Base-by-base conservation (phyloP, 2,113 vertebrate species). In the Talpa occidentalis region DNA sequence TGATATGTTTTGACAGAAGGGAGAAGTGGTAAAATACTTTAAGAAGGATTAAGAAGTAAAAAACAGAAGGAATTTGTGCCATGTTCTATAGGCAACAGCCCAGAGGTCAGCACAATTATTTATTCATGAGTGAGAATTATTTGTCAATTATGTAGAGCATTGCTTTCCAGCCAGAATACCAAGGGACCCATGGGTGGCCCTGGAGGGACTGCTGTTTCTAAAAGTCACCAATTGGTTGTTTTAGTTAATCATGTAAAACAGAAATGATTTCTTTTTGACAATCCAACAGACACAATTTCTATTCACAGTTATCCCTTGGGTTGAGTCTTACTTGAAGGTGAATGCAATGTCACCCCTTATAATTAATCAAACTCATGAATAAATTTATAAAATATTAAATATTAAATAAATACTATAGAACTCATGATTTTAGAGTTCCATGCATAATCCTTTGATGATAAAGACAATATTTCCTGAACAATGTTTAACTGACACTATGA, bases 1-100 rank as follows among this genome's bases (percentile, higher is more conserved):
- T 97, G 93, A 97, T 95, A 76, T 94, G 90, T 96, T 97, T 95
- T 97, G 96, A 97, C 96, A 97, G 96, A 93, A 91, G 40, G 28
- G 11, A 95, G 26, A 95, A 95, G 94, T 87, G 97, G 10, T 95
- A 80, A 96, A 95, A 49, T 92, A 89, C 1, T 80, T 88, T 91
- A 88, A 93, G 62, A 96, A 94, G 56, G 17, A 82, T 69, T 96
- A 80, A 82, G 78, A 67, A 80, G 8, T 76, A 37, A 49, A 82
- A 74, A 52, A 42, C 28, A 82, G 10, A 80, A 83, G 21, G 12
- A 73, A 80, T 88, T 70, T 95, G n/a, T 17, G 44, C 11, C 30
- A 42, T 67, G 47, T 73, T 95, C 52, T 73, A 35, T 84, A 77
- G 83, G 5, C 86, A 90, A 52, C 1, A 91, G 42, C n/a, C 74